Evolutionary conservation across 2,113 vertebrate species (phyloP).

Genomic region (Caracal caracal): DNA sequence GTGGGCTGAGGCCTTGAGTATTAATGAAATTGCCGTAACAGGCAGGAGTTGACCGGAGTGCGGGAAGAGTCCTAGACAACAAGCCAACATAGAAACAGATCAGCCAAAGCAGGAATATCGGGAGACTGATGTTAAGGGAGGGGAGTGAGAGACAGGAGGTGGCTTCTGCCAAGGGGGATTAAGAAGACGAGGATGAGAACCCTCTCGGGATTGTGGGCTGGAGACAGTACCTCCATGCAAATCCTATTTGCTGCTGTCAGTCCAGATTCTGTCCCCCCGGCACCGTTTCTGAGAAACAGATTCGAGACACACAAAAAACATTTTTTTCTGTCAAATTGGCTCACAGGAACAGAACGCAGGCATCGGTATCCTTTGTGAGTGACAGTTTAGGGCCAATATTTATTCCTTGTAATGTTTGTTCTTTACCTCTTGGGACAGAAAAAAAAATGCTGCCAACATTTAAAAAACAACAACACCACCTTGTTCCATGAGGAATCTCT

Average conservation of each 20-base stretch:
- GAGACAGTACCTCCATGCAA: not conserved
- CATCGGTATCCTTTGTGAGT: not conserved
- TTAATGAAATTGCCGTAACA: fast-evolving
- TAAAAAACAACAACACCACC: not conserved
- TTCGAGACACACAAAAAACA: not conserved
- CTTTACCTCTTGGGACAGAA: slow-evolving; percentile 1
- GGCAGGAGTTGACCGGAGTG: not conserved
- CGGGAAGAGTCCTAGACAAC: not conserved
- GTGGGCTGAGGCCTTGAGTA: not conserved
- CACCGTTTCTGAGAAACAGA: slow-evolving; percentile 34
- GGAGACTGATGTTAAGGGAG: not conserved
- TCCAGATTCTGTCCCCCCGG: not conserved
- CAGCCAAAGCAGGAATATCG: not conserved
- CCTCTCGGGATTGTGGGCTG: not conserved
- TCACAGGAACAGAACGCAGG: slow-evolving; percentile 12
- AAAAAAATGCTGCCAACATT: slow-evolving; percentile 27
- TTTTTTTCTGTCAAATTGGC: slow-evolving; percentile 6
- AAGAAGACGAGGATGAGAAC: not conserved
- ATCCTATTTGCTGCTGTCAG: not conserved
- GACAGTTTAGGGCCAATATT: slow-evolving; percentile 46
- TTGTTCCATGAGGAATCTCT: not conserved
- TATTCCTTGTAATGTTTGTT: slow-evolving; percentile 22
- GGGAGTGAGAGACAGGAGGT: not conserved
- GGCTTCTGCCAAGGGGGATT: not conserved
- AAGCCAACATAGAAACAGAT: not conserved